Evolutionary conservation across 2,113 vertebrate genomes (phyloP).

Genomic region (Chionodraco myersi): DNA sequence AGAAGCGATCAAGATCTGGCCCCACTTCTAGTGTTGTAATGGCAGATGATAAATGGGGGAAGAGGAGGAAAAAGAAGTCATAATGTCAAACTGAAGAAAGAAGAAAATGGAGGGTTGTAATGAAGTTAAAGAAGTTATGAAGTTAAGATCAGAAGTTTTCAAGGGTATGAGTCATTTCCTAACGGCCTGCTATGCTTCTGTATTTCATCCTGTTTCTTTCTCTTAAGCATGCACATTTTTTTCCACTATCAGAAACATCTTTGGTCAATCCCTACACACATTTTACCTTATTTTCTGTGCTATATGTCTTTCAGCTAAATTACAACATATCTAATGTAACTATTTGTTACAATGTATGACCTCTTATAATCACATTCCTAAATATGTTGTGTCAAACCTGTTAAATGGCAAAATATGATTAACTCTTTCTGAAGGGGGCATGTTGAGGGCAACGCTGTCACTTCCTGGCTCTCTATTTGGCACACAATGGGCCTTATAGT

Average conservation of each 20-base stretch:
- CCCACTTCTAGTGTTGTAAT: slow-evolving; percentile 93
- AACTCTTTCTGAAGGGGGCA: slow-evolving; percentile 49
- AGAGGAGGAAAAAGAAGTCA: slow-evolving; percentile 96
- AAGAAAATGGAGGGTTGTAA: slow-evolving; percentile 94
- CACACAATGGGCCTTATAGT: background rate
- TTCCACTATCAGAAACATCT: slow-evolving; percentile 62
- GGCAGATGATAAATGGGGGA: slow-evolving; percentile 95
- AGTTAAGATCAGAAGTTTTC: slow-evolving; percentile 81
- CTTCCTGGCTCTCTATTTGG: slow-evolving; percentile 34
- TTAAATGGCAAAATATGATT: slow-evolving; percentile 27
- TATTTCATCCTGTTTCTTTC: slow-evolving; percentile 75
- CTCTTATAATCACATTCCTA: slow-evolving; percentile 4
- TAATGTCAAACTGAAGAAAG: slow-evolving; percentile 80
- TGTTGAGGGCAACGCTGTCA: slow-evolving; percentile 40
- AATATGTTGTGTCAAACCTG: slow-evolving; percentile 38
- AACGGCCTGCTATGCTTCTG: slow-evolving; percentile 86
- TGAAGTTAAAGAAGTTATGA: slow-evolving; percentile 89
- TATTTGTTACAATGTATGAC: slow-evolving; percentile 26
- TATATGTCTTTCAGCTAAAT: slow-evolving; percentile 58
- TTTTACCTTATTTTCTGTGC: slow-evolving; percentile 23
- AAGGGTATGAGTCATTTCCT: slow-evolving; percentile 79
- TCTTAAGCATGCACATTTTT: slow-evolving; percentile 74
- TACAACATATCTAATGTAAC: slow-evolving; percentile 17
- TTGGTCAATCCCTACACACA: slow-evolving; percentile 54
- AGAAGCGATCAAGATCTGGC: slow-evolving; percentile 89